Base-by-base conservation (phyloP, 2,113 vertebrate species). In the Aphyosemion australe region DNA sequence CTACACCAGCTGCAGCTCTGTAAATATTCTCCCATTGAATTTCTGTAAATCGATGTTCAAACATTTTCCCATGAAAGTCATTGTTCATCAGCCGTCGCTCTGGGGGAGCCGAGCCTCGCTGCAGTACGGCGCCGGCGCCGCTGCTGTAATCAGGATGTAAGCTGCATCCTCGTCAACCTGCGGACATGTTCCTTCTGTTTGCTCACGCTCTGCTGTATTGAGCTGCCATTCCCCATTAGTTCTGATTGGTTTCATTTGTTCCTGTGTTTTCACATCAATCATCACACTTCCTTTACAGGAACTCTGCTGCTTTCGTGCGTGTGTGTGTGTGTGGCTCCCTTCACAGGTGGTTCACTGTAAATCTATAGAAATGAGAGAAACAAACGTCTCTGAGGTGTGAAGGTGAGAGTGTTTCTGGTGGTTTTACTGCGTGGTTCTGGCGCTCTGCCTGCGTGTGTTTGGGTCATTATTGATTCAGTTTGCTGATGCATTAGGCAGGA, bases 161-260 rank as follows among this genome's bases (percentile, higher is more conserved):
- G 73, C 76, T 55, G 71, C 62, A 61, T 84, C 67, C 70, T 68
- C 83, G 70, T 83, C 69, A 76, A 73, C 55, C 45, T 34, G 19
- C n/a, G 37, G 86, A 88, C 84, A 76, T 69, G 39, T 86, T 85
- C 83, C 82, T 77, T 84, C 82, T 88, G 87, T 80, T 78, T 76
- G 73, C 61, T 56, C 65, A 56, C 63, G 74, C 72, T 74, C 63
- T 14, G 42, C 71, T 80, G 64, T 69, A 72, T 61, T 46, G 68
- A 78, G 74, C 73, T 89, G 85, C 78, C 84, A 80, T 70, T 85
- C 74, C 71, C 84, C 72, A 87, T 91, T 88, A 89, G 73, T 82
- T 84, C 66, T 79, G 77, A 90, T 78, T 86, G 77, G 64, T 78
- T 90, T 80, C 76, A 80, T 86, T 89, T 79, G 74, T 79, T 86